These are phyloP conservation scores for Drosophila tanythrix DNA, from an alignment of 2,888 invertebrate genomes.

Conservation along the genomic window DNA sequence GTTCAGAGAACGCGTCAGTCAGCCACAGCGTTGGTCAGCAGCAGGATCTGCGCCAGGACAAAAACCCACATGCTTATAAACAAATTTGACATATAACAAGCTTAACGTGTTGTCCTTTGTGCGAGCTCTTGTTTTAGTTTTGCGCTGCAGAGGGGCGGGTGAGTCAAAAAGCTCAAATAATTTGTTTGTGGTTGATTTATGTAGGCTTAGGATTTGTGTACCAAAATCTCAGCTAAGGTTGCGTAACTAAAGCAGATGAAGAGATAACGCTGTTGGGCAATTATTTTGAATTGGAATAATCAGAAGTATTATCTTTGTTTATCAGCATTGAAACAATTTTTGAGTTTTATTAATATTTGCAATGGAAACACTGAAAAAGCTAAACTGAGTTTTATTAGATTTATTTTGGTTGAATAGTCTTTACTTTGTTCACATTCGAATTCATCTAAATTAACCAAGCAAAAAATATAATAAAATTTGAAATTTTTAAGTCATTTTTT, in stretches of 20 bases:
- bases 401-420: background rate
- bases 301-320: background rate
- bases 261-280: constrained; percentile 1
- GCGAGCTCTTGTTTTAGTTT: constrained; percentile 36
- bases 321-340: background rate
- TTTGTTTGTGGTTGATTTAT: constrained; percentile 72
- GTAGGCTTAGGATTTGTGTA: constrained; percentile 55
- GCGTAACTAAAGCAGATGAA: constrained; percentile 4
- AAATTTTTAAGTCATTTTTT: background rate
- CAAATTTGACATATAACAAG: constrained; percentile 76
- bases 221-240: constrained; percentile 21
- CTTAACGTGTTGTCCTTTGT: constrained; percentile 72
- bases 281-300: background rate
- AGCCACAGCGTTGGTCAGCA: constrained; percentile 19
- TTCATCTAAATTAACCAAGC: background rate
- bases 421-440: background rate
- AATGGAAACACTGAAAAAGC: background rate
- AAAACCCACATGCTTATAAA: constrained; percentile 55
- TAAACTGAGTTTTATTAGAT: background rate
- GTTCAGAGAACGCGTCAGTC: constrained; percentile 46
- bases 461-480: background rate
- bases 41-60: constrained; percentile 26
- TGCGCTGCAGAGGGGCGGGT: background rate
- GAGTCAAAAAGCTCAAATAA: constrained; percentile 57
- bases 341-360: background rate